Evolutionary conservation across 2,888 invertebrate species (phyloP).

Genomic region (Hypomecis punctinalis): DNA sequence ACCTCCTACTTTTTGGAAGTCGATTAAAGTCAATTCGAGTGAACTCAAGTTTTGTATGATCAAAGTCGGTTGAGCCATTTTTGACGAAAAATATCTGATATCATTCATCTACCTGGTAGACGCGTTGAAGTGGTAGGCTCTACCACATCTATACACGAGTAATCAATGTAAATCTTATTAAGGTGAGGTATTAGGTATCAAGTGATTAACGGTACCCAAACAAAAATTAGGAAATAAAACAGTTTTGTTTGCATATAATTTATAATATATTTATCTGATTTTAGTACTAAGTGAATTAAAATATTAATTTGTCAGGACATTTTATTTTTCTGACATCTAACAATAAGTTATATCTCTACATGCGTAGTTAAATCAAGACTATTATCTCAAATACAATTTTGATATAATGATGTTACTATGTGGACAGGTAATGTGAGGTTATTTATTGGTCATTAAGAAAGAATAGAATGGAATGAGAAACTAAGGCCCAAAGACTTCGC

Average conservation of each 20-base stretch:
- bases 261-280: slow-evolving; percentile 25
- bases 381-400: slow-evolving; percentile 40
- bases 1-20: no score
- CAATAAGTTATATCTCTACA: slow-evolving; percentile 39
- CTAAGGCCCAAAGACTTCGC: no score
- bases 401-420: slow-evolving; percentile 7
- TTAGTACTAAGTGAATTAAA: slow-evolving; percentile 51
- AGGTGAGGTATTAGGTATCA: background rate
- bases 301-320: slow-evolving; percentile 26
- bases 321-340: slow-evolving; percentile 48
- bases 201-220: no score
- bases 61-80: no score
- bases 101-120: background rate
- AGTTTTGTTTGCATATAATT: slow-evolving; percentile 11
- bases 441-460: slow-evolving; percentile 23
- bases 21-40: no score
- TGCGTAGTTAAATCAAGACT: slow-evolving; percentile 40
- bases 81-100: no score
- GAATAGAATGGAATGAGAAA: no score
- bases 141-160: no score
- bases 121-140: no score
- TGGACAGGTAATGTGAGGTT: slow-evolving; percentile 11
- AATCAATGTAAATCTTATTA: background rate
- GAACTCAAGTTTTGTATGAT: no score
- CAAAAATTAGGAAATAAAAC: background rate